These are phyloP conservation scores for Drosophila hydei DNA, from an alignment of 1,140 invertebrate genomes.

Conservation along the genomic window DNA sequence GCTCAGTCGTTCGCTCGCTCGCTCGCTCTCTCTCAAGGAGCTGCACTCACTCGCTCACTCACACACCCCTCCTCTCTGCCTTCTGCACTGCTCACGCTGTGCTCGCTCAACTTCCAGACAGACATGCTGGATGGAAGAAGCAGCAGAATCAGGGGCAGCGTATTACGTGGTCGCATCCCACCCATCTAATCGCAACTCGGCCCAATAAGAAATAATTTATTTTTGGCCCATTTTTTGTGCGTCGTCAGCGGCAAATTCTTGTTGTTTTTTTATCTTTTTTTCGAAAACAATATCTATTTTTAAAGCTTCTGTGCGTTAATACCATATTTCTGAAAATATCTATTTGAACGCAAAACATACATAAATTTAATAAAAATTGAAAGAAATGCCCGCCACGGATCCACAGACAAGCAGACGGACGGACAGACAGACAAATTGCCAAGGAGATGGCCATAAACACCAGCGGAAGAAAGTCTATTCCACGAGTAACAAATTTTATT, in stretches of 20 bases:
- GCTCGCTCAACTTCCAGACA: conserved; percentile 2
- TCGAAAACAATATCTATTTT: conserved; percentile 76
- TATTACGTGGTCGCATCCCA: conserved; percentile 45
- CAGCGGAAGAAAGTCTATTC: not conserved
- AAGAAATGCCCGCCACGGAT: conserved; percentile 36
- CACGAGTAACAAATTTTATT: too few relatives aligned
- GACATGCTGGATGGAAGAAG: not conserved
- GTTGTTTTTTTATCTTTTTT: conserved; percentile 77
- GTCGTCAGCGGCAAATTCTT: conserved; percentile 70
- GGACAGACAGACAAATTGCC: not conserved
- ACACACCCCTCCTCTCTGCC: not conserved
- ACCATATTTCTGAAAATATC: conserved; percentile 78
- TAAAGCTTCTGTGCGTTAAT: conserved; percentile 73
- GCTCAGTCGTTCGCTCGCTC: not conserved
- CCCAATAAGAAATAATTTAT: conserved; percentile 49
- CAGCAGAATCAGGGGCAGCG: conserved; percentile 14
- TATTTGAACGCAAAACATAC: conserved; percentile 63
- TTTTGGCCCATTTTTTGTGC: conserved; percentile 75
- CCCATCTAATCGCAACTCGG: not conserved
- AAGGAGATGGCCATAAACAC: not conserved
- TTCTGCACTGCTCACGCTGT: not conserved
- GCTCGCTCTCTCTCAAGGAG: not conserved
- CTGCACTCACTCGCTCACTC: not conserved
- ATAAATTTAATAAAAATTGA: conserved; percentile 79
- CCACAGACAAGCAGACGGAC: conserved; percentile 5